These are phyloP conservation scores for Carassius auratus DNA, from an alignment of 2,113 vertebrate species.

Conservation along the genomic window DNA sequence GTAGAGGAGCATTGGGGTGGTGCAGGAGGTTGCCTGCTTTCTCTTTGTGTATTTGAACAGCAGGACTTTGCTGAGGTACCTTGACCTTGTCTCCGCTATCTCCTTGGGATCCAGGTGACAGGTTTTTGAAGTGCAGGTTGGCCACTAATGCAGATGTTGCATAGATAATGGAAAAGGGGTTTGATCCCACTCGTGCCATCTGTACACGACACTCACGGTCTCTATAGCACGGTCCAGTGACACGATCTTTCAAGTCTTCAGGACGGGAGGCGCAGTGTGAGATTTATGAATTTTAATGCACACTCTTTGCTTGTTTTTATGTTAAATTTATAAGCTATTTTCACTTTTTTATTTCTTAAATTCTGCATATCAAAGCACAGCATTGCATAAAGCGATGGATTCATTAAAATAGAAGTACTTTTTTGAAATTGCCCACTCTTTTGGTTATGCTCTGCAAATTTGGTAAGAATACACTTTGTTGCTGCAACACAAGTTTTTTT, in stretches of 20 bases:
- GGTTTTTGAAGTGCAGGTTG: conserved; percentile 50
- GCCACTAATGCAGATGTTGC: conserved; percentile 46
- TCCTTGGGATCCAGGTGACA: conserved; percentile 43
- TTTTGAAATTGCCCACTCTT: background rate
- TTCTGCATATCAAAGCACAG: conserved; percentile 40
- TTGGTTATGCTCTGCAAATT: background rate
- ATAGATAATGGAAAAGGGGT: conserved; percentile 41
- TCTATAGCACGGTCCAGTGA: conserved; percentile 39
- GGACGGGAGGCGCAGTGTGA: background rate
- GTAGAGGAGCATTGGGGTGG: background rate
- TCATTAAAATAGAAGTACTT: background rate
- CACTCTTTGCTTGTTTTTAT: conserved; percentile 8
- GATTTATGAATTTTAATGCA: background rate
- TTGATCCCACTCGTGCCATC: conserved; percentile 39
- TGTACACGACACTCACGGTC: conserved; percentile 14
- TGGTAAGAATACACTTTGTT: conserved; percentile 1
- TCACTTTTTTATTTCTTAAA: background rate
- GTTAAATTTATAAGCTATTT: background rate
- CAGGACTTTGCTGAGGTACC: conserved; percentile 43
- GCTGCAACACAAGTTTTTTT: conserved; percentile 12
- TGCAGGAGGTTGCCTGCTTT: conserved; percentile 41
- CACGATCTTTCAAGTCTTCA: conserved; percentile 34
- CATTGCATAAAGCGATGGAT: conserved; percentile 5
- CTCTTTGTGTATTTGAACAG: conserved; percentile 48
- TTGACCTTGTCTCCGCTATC: conserved; percentile 50